These are phyloP conservation scores for Myripristis murdjan DNA, from an alignment of 2,797 vertebrate species.

Conservation along the genomic window DNA sequence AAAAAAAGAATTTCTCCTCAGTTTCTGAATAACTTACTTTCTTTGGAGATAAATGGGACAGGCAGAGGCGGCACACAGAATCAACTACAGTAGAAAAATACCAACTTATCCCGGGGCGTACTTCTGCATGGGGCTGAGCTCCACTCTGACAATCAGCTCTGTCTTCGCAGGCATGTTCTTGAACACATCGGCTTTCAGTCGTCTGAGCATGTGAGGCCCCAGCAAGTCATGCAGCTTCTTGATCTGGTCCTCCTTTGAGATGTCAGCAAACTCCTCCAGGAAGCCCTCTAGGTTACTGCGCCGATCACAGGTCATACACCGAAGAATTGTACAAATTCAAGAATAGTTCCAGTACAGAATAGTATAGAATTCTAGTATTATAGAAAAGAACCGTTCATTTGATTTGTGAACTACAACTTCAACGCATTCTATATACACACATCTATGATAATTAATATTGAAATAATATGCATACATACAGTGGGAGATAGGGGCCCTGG, in stretches of 20 bases:
- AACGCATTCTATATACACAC: neutral
- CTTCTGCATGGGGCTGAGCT: slow-evolving; percentile 99
- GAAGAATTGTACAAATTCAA: neutral
- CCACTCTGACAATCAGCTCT: slow-evolving; percentile 96
- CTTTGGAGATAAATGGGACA: neutral
- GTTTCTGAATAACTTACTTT: neutral
- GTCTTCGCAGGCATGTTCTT: slow-evolving; percentile 99
- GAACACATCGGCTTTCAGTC: slow-evolving; percentile 96
- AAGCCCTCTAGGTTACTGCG: slow-evolving; percentile 97
- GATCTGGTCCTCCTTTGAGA: slow-evolving; percentile 99
- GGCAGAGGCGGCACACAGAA: neutral
- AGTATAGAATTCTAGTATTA: too few relatives aligned
- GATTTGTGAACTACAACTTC: too few relatives aligned
- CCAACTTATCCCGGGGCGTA: slow-evolving; percentile 70
- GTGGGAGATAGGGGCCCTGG: neutral
- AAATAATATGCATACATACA: too few relatives aligned
- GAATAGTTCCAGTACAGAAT: too few relatives aligned
- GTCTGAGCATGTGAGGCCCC: slow-evolving; percentile 96
- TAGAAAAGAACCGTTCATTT: too few relatives aligned
- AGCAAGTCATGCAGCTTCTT: slow-evolving; percentile 97
- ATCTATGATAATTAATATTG: too few relatives aligned
- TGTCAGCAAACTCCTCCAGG: slow-evolving; percentile 98
- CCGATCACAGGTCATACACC: slow-evolving; percentile 1
- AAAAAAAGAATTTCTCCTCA: neutral
- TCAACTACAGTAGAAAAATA: neutral